These are phyloP conservation scores for Tapirus terrestris DNA, from an alignment of 2,113 vertebrate genomes.

Conservation along the genomic window DNA sequence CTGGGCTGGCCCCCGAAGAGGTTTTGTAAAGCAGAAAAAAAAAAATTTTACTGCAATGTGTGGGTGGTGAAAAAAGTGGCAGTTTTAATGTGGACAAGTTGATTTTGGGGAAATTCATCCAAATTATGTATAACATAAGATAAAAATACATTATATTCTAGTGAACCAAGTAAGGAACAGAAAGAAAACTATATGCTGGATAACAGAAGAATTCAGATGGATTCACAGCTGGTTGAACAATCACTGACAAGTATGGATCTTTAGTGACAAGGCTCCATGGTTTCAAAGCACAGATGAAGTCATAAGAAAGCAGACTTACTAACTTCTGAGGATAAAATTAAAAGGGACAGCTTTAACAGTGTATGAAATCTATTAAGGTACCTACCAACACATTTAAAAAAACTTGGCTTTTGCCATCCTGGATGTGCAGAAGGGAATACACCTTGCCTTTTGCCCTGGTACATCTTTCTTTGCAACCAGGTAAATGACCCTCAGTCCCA, in stretches of 20 bases:
- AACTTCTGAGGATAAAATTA: background rate
- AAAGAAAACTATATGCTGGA: background rate
- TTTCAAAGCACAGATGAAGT: background rate
- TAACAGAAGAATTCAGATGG: background rate
- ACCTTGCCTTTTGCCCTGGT: background rate
- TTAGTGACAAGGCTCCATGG: background rate
- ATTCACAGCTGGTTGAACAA: background rate
- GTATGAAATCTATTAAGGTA: background rate
- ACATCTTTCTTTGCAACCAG: background rate
- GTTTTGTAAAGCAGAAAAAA: background rate
- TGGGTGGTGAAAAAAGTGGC: background rate
- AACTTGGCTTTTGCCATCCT: background rate
- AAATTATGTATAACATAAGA: conserved; percentile 1
- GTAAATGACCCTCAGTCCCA: background rate
- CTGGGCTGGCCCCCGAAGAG: background rate
- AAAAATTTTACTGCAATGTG: background rate
- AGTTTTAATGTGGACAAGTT: background rate
- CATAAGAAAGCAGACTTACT: background rate
- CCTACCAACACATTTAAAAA: background rate
- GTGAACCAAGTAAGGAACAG: background rate
- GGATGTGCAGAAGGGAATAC: background rate
- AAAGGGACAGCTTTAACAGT: background rate
- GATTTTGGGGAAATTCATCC: background rate
- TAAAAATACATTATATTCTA: background rate
- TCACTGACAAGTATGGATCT: background rate